A percentile compares a stretch with the other conserved stretches of the same genome.
These are phyloP conservation scores for Nematopogon swammerdamellus DNA, from an alignment of 2,888 invertebrate species.

Conservation along the genomic window DNA sequence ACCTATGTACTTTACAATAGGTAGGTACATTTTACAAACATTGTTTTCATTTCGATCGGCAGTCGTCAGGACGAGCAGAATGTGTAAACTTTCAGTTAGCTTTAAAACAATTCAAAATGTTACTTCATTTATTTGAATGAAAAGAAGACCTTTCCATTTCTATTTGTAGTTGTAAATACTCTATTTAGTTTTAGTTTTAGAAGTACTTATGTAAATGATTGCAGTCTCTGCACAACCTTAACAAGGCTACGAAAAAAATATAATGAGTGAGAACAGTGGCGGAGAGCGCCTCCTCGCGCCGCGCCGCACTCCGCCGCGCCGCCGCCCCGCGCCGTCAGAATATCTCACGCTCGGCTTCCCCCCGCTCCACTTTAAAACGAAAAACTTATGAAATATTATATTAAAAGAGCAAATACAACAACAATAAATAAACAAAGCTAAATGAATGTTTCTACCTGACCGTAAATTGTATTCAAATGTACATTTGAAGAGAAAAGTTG, in stretches of 20 bases:
- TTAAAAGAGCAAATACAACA: background rate
- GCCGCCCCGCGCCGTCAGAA: too few species aligned
- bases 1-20: too few species aligned
- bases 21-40: too few species aligned
- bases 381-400: background rate
- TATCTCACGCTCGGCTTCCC: background rate
- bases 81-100: too few species aligned
- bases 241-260: background rate
- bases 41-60: too few species aligned
- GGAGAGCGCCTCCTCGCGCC: too few species aligned
- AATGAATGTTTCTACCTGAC: background rate
- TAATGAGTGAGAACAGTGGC: background rate
- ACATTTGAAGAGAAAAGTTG: background rate
- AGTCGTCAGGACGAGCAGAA: too few species aligned
- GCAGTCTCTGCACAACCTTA: background rate
- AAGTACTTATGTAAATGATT: background rate
- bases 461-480: background rate
- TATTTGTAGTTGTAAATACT: too few species aligned
- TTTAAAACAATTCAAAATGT: too few species aligned
- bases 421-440: background rate
- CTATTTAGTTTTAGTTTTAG: background rate
- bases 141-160: too few species aligned
- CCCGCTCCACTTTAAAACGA: background rate
- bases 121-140: too few species aligned
- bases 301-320: too few species aligned